phyloP scores from a whole-genome alignment of 2,113 vertebrate genomes.

The Ibidorhyncha struthersii region DNA sequence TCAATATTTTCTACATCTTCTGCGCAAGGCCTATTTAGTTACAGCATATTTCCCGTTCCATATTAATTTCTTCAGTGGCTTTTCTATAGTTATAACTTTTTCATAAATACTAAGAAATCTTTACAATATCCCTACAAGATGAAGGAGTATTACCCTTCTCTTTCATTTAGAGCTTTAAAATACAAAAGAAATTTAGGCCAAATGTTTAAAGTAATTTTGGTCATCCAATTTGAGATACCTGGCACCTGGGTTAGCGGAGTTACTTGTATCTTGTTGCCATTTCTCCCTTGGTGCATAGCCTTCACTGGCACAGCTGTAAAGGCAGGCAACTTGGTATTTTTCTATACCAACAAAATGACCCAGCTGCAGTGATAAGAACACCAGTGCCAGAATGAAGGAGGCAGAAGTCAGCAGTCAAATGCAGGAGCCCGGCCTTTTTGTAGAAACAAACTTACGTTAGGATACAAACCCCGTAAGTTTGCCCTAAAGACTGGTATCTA shows the following conservation, averaged over 20 bases:
- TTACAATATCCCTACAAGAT: neutral
- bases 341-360: neutral
- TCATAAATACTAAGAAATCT: neutral
- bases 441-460: neutral
- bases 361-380: neutral
- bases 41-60: neutral
- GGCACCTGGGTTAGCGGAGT: neutral
- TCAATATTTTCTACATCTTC: neutral
- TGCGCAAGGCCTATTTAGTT: neutral
- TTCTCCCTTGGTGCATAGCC: rapidly evolving
- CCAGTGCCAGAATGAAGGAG: neutral
- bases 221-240: too few species aligned
- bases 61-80: neutral
- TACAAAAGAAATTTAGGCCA: neutral
- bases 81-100: neutral
- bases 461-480: neutral
- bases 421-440: neutral
- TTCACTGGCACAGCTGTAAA: rapidly evolving
- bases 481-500: neutral
- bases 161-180: neutral
- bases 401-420: neutral
- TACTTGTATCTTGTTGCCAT: neutral
- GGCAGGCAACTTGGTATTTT: neutral
- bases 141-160: neutral
- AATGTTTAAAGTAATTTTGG: neutral